These are phyloP conservation scores for Eclectus roratus DNA, from an alignment of 2,113 vertebrate species.

Conservation along the genomic window DNA sequence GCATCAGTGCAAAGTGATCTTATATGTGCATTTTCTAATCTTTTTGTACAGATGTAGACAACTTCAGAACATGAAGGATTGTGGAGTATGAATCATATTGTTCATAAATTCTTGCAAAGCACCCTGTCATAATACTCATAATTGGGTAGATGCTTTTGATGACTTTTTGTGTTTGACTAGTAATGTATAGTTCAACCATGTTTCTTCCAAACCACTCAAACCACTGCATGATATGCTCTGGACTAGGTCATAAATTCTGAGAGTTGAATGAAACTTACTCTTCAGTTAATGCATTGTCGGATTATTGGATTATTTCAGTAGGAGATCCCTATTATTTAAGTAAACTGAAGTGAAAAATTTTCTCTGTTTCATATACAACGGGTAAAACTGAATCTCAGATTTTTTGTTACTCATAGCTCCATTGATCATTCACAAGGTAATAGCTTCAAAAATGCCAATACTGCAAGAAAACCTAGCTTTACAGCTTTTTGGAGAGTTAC, in stretches of 20 bases:
- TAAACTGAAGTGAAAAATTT: not conserved
- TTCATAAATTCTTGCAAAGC: not conserved
- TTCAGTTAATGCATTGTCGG: not conserved
- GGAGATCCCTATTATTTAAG: not conserved
- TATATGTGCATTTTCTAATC: not conserved
- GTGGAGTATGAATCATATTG: not conserved
- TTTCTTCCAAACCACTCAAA: not conserved
- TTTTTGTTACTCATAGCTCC: not conserved
- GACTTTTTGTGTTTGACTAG: not conserved
- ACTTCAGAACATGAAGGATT: not conserved
- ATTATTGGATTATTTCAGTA: not conserved
- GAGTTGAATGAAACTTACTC: not conserved
- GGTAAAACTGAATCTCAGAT: not conserved
- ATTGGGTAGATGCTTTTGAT: not conserved
- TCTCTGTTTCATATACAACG: not conserved
- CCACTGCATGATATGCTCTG: not conserved
- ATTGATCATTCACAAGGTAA: not conserved
- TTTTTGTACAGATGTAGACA: not conserved
- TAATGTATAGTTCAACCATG: not conserved
- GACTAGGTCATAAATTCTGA: not conserved
- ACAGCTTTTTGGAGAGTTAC: not conserved
- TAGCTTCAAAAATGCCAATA: not conserved
- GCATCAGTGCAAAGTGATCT: not conserved
- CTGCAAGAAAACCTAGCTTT: not conserved
- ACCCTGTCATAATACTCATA: not conserved